Base-by-base conservation (phyloP, 2,113 vertebrate species). In the Gallinago jamesoni region DNA sequence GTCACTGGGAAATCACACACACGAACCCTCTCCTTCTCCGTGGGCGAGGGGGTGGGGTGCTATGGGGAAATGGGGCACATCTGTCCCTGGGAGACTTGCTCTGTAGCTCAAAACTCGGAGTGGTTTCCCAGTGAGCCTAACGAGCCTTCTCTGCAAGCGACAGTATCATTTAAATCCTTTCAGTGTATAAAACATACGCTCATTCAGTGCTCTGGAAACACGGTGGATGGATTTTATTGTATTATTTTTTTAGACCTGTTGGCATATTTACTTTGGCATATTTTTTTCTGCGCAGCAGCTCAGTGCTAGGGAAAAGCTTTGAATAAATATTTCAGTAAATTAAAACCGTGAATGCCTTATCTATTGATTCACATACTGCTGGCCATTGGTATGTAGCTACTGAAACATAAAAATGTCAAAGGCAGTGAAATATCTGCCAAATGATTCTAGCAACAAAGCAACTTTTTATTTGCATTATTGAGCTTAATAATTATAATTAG, bases 31-130 rank as follows among this genome's bases (percentile, higher is more conserved):
- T 39, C 55, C 68, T 21, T 2, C 27, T 23, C 59, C 1, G 0
- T 0, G 66, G 18, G 24, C 0, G 2, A 9, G 17, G 2, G 6
- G 23, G 16, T 17, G 56, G 12, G 19, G 8, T 5, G 11, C 28
- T 22, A 1, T 11, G 9, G 56, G 39, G 75, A 56, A 56, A 72
- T 2, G 19, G 47, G 74, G 39, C 35, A 30, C 64, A 18, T 20
- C 64, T 20, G 69, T 13, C 52, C 69, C 52, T 14, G n/a, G 20
- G 48, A 47, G 8, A 27, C 48, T 5, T 10, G 30, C 24, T 53
- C 43, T 31, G 11, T 7, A 35, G 60, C 39, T 69, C 39, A 35
- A 23, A 60, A 27, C 43, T 19, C 22, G 52, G n/a, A 45, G 35
- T 4, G 6, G 8, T 35, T 70, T 70, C 52, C 67, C 60, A n/a